Evolutionary conservation across 2,888 invertebrate species (phyloP).

Genomic region (Aspidiotus rigidus): DNA sequence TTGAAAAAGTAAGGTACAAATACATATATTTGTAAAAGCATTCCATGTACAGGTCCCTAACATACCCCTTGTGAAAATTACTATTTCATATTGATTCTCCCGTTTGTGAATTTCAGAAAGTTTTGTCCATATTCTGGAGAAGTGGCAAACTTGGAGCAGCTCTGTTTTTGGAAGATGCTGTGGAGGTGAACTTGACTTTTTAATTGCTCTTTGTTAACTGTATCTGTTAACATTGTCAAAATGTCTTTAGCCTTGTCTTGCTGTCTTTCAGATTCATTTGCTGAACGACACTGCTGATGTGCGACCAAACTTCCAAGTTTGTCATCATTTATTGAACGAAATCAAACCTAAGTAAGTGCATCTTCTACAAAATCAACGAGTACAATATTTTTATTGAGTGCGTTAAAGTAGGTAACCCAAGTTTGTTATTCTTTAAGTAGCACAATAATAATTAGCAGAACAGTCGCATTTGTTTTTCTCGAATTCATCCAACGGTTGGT

Average conservation of each 20-base stretch:
- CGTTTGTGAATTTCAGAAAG: conserved; percentile 43
- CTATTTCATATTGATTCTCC: too few species aligned
- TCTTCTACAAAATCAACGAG: neutral
- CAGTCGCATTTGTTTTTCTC: conserved; percentile 48
- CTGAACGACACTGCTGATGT: conserved; percentile 32
- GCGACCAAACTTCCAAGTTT: conserved; percentile 34
- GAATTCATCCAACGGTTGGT: conserved; percentile 46
- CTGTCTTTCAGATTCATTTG: conserved; percentile 28
- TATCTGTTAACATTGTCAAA: neutral
- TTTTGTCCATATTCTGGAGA: conserved; percentile 57
- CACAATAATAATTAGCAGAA: conserved; percentile 39
- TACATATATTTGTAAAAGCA: too few species aligned
- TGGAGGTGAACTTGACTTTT: conserved; percentile 48
- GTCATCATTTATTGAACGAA: conserved; percentile 32
- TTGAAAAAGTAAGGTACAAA: too few species aligned
- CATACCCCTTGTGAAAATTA: too few species aligned
- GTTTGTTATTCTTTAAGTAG: conserved; percentile 17
- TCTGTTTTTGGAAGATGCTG: conserved; percentile 56
- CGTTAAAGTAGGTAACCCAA: too few species aligned
- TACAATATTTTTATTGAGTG: neutral
- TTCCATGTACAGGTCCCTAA: neutral
- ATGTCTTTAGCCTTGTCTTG: conserved; percentile 9
- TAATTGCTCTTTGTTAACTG: neutral
- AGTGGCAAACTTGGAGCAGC: conserved; percentile 63
- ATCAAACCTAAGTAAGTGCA: conserved; percentile 26